phyloP scores from a whole-genome alignment of 2,797 vertebrate genomes.

The Monodelphis domestica region DNA sequence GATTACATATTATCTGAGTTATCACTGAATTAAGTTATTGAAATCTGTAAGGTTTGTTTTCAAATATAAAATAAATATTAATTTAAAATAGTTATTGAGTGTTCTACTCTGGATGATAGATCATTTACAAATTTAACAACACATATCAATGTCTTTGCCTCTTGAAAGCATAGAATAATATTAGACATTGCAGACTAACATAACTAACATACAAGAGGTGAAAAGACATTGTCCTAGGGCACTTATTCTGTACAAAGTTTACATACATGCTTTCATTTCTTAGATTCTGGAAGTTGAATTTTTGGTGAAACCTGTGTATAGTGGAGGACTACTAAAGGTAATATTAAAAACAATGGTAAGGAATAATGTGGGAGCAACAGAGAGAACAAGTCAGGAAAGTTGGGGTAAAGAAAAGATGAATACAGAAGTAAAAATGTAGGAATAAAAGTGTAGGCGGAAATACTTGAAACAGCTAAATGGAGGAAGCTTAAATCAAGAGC shows the following conservation, averaged over 20 bases:
- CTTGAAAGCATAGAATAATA: background rate
- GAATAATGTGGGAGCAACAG: too few species aligned
- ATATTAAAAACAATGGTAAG: background rate
- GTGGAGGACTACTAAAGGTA: background rate
- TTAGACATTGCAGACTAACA: background rate
- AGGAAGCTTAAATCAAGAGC: background rate
- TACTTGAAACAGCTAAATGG: background rate
- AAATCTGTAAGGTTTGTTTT: slow-evolving; percentile 46
- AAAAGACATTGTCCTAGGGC: background rate
- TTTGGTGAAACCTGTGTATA: background rate
- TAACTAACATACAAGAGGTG: background rate
- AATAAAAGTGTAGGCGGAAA: too few species aligned
- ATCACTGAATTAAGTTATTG: slow-evolving; percentile 54
- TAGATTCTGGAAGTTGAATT: background rate
- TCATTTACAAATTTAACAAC: background rate
- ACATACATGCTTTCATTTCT: background rate
- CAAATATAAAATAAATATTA: slow-evolving; percentile 38
- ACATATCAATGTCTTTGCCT: background rate
- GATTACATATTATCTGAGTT: slow-evolving; percentile 48
- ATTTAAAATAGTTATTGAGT: background rate
- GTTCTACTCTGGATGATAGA: background rate
- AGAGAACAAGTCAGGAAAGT: background rate
- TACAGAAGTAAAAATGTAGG: too few species aligned
- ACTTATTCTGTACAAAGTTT: background rate
- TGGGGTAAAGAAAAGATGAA: background rate